Percentiles rank a stretch among this genome's conserved stretches.
These are phyloP conservation scores for Clivina fossor DNA, from an alignment of 2,888 invertebrate genomes.

Conservation along the genomic window DNA sequence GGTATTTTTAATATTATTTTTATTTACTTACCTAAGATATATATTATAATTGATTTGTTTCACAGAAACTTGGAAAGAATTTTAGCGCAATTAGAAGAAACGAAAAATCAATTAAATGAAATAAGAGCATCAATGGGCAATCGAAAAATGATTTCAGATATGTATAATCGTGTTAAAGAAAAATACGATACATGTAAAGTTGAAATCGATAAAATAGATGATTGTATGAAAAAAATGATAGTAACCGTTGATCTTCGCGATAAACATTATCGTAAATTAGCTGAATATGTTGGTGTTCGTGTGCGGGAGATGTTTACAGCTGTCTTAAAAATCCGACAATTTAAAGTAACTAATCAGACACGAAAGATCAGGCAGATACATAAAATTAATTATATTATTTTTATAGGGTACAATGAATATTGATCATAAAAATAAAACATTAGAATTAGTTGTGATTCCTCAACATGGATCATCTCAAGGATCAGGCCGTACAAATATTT, in stretches of 20 bases:
- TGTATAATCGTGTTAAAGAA: constrained; percentile 47
- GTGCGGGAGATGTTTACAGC: constrained; percentile 57
- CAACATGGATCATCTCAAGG: constrained; percentile 55
- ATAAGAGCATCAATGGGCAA: constrained; percentile 50
- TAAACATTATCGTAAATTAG: constrained; percentile 49
- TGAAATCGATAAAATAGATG: constrained; percentile 44
- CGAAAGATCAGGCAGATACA: background rate
- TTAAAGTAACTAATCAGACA: constrained; percentile 59
- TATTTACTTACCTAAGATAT: constrained; percentile 9
- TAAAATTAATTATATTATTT: constrained; percentile 38
- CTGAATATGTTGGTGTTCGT: constrained; percentile 50
- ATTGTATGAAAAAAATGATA: constrained; percentile 43
- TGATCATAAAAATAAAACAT: constrained; percentile 53
- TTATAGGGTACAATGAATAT: constrained; percentile 61
- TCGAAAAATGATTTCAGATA: constrained; percentile 36
- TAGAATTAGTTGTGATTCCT: constrained; percentile 60
- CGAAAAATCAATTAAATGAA: constrained; percentile 53
- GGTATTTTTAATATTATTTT: constrained; percentile 48
- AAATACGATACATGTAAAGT: constrained; percentile 47
- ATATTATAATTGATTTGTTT: too few relatives aligned
- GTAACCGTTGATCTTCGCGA: constrained; percentile 47
- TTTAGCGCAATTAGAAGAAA: constrained; percentile 52
- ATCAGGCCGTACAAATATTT: constrained; percentile 61
- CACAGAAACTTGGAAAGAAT: too few relatives aligned
- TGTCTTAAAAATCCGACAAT: constrained; percentile 60